Percentiles rank a stretch among this genome's conserved stretches.
These are phyloP conservation scores for Lophotis ruficrista DNA, from an alignment of 2,113 vertebrate species.

Conservation along the genomic window DNA sequence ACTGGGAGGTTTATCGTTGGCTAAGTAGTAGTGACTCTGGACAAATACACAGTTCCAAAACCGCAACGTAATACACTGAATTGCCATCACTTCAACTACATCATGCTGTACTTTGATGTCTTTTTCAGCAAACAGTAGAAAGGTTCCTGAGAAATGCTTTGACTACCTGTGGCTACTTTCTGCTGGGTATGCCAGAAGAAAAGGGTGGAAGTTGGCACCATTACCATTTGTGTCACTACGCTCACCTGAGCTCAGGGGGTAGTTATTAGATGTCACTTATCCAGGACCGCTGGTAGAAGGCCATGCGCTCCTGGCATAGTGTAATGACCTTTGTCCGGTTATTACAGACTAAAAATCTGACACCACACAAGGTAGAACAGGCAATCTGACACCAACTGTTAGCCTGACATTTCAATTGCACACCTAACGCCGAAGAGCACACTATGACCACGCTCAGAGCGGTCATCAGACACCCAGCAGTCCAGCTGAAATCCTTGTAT, in stretches of 20 bases:
- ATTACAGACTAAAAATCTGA: neutral
- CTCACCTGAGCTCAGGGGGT: neutral
- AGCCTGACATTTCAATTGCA: neutral
- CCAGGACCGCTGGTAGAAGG: neutral
- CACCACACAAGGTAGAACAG: neutral
- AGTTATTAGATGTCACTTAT: fast-evolving
- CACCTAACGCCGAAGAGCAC: neutral
- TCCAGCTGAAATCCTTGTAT: neutral
- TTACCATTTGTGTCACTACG: fast-evolving
- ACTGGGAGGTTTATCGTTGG: neutral
- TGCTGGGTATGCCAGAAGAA: neutral
- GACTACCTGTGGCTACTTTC: neutral
- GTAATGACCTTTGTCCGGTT: fast-evolving
- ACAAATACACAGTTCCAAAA: neutral
- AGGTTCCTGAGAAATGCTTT: neutral
- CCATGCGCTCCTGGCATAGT: neutral
- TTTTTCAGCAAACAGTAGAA: neutral
- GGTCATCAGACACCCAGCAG: neutral
- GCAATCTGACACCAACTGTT: neutral
- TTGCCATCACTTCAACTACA: neutral
- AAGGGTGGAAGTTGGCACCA: neutral
- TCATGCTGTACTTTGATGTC: neutral
- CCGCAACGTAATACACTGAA: neutral
- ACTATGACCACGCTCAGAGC: fast-evolving
- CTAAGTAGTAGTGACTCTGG: neutral